A percentile compares a stretch with the other conserved stretches of the same genome.
Conservation (phyloP, 1,140 invertebrate species). For the Triops cancriformis region DNA sequence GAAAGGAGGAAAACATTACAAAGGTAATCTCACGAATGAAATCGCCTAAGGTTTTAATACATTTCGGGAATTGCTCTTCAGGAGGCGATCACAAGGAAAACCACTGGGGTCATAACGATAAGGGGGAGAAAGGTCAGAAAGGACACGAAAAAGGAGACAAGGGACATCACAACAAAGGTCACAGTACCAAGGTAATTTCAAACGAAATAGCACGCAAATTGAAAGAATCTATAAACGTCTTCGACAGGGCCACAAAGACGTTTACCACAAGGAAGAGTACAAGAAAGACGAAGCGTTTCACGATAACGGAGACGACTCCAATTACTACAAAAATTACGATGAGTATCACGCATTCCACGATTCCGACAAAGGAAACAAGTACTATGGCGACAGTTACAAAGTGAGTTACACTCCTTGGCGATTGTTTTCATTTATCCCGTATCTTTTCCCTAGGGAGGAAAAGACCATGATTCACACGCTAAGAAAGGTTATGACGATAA, state of each 20-base stretch:
- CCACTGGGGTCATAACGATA: conserved; percentile 29
- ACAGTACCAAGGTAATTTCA: conserved; percentile 32
- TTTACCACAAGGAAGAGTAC: conserved; percentile 33
- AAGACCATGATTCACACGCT: conserved; percentile 25
- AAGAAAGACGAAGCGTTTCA: conserved; percentile 31
- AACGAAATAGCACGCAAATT: background rate
- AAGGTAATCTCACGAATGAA: conserved; percentile 15
- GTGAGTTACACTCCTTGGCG: conserved; percentile 16
- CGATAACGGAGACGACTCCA: conserved; percentile 30
- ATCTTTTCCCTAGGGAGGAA: conserved; percentile 12
- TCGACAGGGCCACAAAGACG: conserved; percentile 31
- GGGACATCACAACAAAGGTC: conserved; percentile 31
- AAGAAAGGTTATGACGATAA: conserved; percentile 28
- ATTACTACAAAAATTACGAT: conserved; percentile 29
- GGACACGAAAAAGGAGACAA: conserved; percentile 30
- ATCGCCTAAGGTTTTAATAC: background rate
- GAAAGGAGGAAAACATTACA: conserved; percentile 29
- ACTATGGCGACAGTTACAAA: conserved; percentile 30
- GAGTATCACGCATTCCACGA: conserved; percentile 30
- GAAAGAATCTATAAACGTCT: background rate
- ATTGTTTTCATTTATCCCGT: background rate
- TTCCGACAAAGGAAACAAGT: conserved; percentile 28
- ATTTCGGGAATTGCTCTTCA: background rate
- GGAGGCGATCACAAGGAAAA: conserved; percentile 30
- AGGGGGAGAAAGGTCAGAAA: conserved; percentile 30